Evolutionary conservation across 2,113 vertebrate genomes (phyloP).

Genomic region (Euleptes europaea): DNA sequence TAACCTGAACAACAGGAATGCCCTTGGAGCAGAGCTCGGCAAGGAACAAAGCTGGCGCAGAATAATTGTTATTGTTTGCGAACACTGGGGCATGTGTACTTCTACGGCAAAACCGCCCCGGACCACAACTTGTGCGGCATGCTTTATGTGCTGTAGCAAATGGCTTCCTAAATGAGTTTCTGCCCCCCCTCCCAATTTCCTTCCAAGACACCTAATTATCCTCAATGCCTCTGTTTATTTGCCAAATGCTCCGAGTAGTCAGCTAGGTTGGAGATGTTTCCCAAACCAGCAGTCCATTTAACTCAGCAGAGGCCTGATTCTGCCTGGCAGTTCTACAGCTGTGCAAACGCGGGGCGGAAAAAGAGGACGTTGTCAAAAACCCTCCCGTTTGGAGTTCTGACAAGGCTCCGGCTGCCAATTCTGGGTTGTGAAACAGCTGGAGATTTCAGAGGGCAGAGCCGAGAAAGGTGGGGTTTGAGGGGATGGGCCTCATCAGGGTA

Average conservation of each 20-base stretch:
- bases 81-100: slow-evolving; percentile 36
- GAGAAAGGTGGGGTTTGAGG: no score
- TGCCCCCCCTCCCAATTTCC: slow-evolving; percentile 34
- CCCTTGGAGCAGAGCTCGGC: slow-evolving; percentile 6
- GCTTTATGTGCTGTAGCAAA: slow-evolving; percentile 56
- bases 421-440: no score
- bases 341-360: background rate
- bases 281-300: slow-evolving; percentile 40
- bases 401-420: no score
- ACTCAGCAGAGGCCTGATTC: slow-evolving; percentile 25
- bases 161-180: slow-evolving; percentile 58
- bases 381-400: fast-evolving
- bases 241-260: slow-evolving; percentile 52
- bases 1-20: slow-evolving; percentile 28
- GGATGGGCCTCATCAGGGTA: no score
- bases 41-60: slow-evolving; percentile 31
- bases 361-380: background rate
- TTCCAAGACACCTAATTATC: slow-evolving; percentile 63
- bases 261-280: slow-evolving; percentile 52
- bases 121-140: slow-evolving; percentile 55
- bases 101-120: slow-evolving; percentile 49
- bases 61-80: slow-evolving; percentile 53
- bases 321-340: slow-evolving; percentile 6
- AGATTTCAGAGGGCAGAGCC: no score
- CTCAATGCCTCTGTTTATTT: slow-evolving; percentile 64